Evolutionary conservation across 2,888 invertebrate species (phyloP), one percentile per base, ranked within the genome.

Genomic region (Coleophora deauratella): DNA sequence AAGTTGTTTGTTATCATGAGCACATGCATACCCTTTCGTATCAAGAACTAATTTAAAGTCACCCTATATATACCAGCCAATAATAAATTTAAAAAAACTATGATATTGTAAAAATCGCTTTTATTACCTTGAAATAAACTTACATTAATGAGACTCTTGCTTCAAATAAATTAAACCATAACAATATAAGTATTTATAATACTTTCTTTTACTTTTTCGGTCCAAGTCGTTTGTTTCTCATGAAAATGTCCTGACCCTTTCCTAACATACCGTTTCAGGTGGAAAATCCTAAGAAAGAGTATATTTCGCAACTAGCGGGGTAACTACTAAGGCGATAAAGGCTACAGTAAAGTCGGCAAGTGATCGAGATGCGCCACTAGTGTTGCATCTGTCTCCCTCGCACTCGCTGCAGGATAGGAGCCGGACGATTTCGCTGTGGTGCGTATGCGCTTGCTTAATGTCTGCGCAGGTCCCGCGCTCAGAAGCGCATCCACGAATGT

Each of bases 401-500:
- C 82, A 82, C 43, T 80, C 78, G 0, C 43, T 13, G 41, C 81
- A 82, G 34, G 49, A 54, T 0, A 60, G n/a, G 15, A 80, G 40
- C 6, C 54, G 49, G 2, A 76, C 63, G n/a, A 62, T 49, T 11
- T 62, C 54, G 0, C 48, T 45, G 14, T 65, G 60, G 0, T 47
- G 39, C 0, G 52, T 45, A 35, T 71, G 72, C 0, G 68, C 58
- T 34, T 50, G 57, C 33, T 44, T 55, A 33, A 82, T 66, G 6
- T 82, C 79, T 0, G 50, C 52, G 44, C 82, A 82, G 0, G 67
- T 56, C 0, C 79, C 77, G 37, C 70, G 59, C 28, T 76, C 80
- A 1, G 76, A 60, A 3, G 67, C 67, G 38, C 82, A 82, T 2
- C 78, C 81, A 9, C 82, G 65, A 3, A 79, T 57, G 44, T 59